Percentiles rank a stretch among this genome's conserved stretches.
These are phyloP conservation scores for Plebejus argus DNA, from an alignment of 2,888 invertebrate species.

Conservation along the genomic window DNA sequence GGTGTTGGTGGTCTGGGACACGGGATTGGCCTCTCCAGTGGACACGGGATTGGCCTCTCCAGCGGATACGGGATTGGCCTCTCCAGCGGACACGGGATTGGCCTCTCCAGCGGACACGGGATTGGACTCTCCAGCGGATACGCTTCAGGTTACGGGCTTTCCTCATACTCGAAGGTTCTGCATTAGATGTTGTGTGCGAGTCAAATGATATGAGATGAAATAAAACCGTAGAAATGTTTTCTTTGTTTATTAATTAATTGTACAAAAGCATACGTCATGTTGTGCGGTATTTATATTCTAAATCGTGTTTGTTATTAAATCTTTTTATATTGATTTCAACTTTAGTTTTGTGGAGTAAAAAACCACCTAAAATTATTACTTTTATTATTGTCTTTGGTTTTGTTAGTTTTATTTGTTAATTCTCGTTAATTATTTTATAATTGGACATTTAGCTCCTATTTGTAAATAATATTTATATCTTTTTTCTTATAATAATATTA, in stretches of 20 bases:
- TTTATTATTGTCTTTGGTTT: conserved; percentile 30
- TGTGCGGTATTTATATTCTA: neutral
- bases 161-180: conserved; percentile 43
- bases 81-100: conserved; percentile 27
- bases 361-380: conserved; percentile 8
- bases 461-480: conserved; percentile 23
- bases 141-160: conserved; percentile 38
- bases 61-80: conserved; percentile 31
- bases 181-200: conserved; percentile 45
- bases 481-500: neutral
- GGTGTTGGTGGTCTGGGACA: conserved; percentile 8
- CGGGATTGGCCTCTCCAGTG: no score
- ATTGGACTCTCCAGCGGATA: conserved; percentile 34
- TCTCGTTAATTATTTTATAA: conserved; percentile 6
- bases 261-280: conserved; percentile 20
- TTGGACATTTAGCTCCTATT: neutral
- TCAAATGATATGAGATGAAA: conserved; percentile 43
- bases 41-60: no score
- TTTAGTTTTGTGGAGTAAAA: conserved; percentile 1
- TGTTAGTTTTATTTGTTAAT: conserved; percentile 8
- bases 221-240: conserved; percentile 37
- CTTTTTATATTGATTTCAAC: neutral
- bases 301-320: neutral
- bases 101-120: conserved; percentile 36
- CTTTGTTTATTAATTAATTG: conserved; percentile 16